A percentile compares a stretch with the other conserved stretches of the same genome.
Conservation (phyloP, 1,140 invertebrate genomes). For the Drosophila mojavensis region DNA sequence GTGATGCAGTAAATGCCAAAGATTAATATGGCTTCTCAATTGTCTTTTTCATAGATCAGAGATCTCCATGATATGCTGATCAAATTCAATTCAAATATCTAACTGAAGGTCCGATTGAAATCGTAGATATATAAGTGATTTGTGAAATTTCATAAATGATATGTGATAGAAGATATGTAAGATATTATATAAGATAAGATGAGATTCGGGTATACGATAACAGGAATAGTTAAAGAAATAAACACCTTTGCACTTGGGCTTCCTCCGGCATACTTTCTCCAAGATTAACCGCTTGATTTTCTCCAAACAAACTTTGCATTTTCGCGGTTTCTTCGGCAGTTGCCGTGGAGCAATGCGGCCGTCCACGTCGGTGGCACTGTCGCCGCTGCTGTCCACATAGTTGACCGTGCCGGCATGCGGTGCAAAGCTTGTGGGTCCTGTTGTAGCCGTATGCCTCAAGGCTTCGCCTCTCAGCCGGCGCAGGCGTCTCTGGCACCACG, state of each 20-base stretch:
- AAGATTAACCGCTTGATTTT: neutral
- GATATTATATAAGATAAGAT: neutral
- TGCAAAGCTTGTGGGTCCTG: slow-evolving; percentile 39
- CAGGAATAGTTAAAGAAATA: slow-evolving; percentile 3
- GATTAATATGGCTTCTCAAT: no score
- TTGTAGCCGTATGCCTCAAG: slow-evolving; percentile 60
- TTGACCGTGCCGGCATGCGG: slow-evolving; percentile 14
- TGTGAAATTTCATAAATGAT: no score
- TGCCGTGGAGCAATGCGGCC: slow-evolving; percentile 6
- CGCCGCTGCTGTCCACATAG: neutral
- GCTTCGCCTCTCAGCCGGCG: slow-evolving; percentile 51
- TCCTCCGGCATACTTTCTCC: slow-evolving; percentile 3
- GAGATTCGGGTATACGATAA: neutral
- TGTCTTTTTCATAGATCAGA: no score
- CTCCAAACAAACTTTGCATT: neutral
- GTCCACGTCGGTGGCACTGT: slow-evolving; percentile 3
- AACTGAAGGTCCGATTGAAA: neutral
- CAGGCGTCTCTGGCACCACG: slow-evolving; percentile 40
- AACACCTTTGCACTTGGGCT: slow-evolving; percentile 26
- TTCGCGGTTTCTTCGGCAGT: neutral
- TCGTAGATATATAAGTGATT: neutral
- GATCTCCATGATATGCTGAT: no score
- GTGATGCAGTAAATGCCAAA: no score
- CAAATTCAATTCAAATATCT: no score
- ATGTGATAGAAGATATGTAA: no score